phyloP scores from a whole-genome alignment of 2,888 invertebrate genomes.

The Macrosoma leucophasiata region DNA sequence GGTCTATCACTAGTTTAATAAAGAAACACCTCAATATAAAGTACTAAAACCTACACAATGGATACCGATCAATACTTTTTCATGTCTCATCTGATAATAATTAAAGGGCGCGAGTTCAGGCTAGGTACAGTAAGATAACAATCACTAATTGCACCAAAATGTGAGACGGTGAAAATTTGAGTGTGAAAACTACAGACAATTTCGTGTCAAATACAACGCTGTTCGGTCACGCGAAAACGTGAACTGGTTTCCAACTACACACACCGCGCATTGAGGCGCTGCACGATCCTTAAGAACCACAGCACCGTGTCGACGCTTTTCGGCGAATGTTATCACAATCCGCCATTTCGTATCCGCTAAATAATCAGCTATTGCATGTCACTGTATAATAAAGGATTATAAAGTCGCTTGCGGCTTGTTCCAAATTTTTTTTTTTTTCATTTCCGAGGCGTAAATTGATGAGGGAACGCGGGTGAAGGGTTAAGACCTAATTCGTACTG shows the following conservation, averaged over 20 bases:
- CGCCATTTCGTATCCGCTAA: slow-evolving; percentile 44
- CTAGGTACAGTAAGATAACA: too few species aligned
- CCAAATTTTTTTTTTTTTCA: slow-evolving; percentile 10
- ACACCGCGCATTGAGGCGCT: slow-evolving; percentile 21
- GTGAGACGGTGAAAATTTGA: slow-evolving; percentile 60
- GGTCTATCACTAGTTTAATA: slow-evolving; percentile 5
- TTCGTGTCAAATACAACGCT: slow-evolving; percentile 54
- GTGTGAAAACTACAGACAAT: slow-evolving; percentile 62
- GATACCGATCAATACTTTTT: too few species aligned
- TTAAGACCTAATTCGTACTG: slow-evolving; percentile 15
- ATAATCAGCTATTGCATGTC: slow-evolving; percentile 60
- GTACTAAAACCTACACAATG: too few species aligned
- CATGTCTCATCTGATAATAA: too few species aligned
- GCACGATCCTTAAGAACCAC: too few species aligned
- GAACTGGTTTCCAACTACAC: slow-evolving; percentile 30
- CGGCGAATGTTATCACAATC: slow-evolving; percentile 19
- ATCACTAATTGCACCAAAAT: slow-evolving; percentile 65
- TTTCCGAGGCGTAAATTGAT: slow-evolving; percentile 18
- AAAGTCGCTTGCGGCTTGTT: slow-evolving; percentile 25
- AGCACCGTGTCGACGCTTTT: too few species aligned
- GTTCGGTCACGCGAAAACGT: slow-evolving; percentile 47
- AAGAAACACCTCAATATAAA: neutral
- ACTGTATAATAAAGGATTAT: slow-evolving; percentile 56
- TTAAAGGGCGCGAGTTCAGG: too few species aligned
- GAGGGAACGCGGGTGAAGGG: slow-evolving; percentile 13